These are phyloP conservation scores for Columba janthina DNA, from an alignment of 2,113 vertebrate species.

Conservation along the genomic window DNA sequence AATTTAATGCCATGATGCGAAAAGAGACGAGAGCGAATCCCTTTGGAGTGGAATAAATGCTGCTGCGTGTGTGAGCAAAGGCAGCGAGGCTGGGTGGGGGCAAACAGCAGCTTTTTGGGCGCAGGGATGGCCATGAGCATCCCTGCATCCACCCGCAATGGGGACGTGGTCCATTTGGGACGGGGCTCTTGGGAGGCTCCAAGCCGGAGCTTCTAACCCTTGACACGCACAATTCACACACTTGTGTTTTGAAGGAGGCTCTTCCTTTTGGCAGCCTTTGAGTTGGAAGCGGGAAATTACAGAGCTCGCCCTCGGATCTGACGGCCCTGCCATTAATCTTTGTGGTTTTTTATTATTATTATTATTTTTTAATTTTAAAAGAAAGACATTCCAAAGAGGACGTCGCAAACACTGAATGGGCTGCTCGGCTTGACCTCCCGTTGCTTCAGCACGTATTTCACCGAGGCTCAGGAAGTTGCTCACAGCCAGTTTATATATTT, in stretches of 20 bases:
- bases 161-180: accelerated
- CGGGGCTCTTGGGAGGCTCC: accelerated
- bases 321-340: neutral
- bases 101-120: accelerated
- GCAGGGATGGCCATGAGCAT: accelerated
- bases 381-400: neutral
- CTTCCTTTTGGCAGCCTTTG: neutral
- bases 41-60: accelerated
- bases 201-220: neutral
- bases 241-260: neutral
- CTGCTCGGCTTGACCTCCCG: neutral
- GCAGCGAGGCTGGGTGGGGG: accelerated
- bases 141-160: accelerated
- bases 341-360: too few relatives aligned
- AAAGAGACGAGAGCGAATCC: neutral
- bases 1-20: neutral
- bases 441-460: neutral
- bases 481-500: neutral
- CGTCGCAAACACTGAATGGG: neutral
- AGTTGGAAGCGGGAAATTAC: neutral
- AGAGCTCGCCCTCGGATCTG: neutral
- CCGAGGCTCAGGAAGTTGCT: neutral
- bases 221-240: accelerated
- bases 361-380: neutral
- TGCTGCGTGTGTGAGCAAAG: accelerated